Evolutionary conservation across 2,888 invertebrate genomes (phyloP).

Genomic region (Clunio marinus): DNA sequence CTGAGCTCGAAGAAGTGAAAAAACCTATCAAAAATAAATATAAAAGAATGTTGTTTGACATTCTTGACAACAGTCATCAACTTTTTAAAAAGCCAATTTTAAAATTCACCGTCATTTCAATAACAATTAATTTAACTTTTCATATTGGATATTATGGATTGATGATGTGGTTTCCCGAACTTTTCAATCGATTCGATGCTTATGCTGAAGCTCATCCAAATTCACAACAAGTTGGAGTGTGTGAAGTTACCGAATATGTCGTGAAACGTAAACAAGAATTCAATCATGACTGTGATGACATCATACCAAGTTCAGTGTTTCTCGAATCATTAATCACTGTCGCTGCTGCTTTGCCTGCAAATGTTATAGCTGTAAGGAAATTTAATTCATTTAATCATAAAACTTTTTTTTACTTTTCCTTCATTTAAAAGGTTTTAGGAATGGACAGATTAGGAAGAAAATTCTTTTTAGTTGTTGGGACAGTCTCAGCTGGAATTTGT

Average conservation of each 20-base stretch:
- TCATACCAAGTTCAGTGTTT: constrained; percentile 74
- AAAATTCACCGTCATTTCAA: constrained; percentile 76
- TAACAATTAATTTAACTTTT: constrained; percentile 87
- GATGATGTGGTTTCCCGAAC: constrained; percentile 96
- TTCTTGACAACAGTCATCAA: constrained; percentile 75
- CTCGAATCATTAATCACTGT: constrained; percentile 82
- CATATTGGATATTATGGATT: constrained; percentile 94
- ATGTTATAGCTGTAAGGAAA: constrained; percentile 64
- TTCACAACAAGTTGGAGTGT: constrained; percentile 58
- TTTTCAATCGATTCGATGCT: constrained; percentile 86
- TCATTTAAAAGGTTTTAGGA: constrained; percentile 53
- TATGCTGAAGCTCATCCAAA: constrained; percentile 66
- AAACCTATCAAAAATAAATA: constrained; percentile 62
- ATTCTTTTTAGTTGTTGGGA: constrained; percentile 69
- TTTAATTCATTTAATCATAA: no score
- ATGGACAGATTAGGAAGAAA: constrained; percentile 85
- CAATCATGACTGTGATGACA: constrained; percentile 62
- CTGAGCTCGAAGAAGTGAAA: constrained; percentile 48
- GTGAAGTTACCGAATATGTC: constrained; percentile 72
- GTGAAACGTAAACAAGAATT: constrained; percentile 60
- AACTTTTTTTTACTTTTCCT: not conserved
- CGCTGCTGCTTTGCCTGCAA: constrained; percentile 79
- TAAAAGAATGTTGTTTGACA: constrained; percentile 68
- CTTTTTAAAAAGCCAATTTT: constrained; percentile 76
- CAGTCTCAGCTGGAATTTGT: constrained; percentile 76